Base-by-base conservation (phyloP, 2,888 invertebrate species). In the Copidosoma aretas region DNA sequence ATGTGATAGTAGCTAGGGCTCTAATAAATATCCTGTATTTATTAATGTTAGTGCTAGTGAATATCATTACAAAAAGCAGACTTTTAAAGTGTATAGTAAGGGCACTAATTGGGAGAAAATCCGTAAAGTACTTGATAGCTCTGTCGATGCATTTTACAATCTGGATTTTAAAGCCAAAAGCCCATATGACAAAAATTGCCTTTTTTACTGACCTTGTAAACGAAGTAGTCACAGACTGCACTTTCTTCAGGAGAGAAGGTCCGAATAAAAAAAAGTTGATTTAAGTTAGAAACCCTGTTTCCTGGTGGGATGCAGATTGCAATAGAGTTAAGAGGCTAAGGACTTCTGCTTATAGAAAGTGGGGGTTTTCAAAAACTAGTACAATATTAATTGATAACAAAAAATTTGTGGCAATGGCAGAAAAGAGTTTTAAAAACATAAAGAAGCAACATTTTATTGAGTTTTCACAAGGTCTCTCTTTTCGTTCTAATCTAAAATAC, bases 261-360 rank as follows among this genome's bases (percentile, higher is more conserved):
- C 39, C 24, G 32, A 19, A 68, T 64, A n/a, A 14, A 24, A 52
- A 58, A 67, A 60, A 53, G 15, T 21, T 10, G 51, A 64, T 39
- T n/a, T n/a, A n/a, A n/a, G n/a, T n/a, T n/a, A n/a, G n/a, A n/a
- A 73, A 73, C n/a, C 71, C 71, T 14, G 68, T 68, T 3, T 41
- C 39, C 15, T 71, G 73, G 70, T 71, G 73, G 70, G 69, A 73
- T 24, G 62, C 59, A 8, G 68, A 70, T n/a, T 70, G 71, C 53
- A 53, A 64, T 17, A 62, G 43, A 49, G 53, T 58, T 4, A 67
- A 67, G 59, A 54, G 71, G 32, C 32, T 64, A 17, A 62, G 70
- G 22, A 63, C 32, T 21, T 60, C 63, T 1, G 60, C 66, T 5
- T 68, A 43, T 51, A 68, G 71, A 49, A 71, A 67, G 67, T 69